Evolutionary conservation across 2,797 vertebrate genomes (phyloP).

Genomic region (Helarctos malayanus): DNA sequence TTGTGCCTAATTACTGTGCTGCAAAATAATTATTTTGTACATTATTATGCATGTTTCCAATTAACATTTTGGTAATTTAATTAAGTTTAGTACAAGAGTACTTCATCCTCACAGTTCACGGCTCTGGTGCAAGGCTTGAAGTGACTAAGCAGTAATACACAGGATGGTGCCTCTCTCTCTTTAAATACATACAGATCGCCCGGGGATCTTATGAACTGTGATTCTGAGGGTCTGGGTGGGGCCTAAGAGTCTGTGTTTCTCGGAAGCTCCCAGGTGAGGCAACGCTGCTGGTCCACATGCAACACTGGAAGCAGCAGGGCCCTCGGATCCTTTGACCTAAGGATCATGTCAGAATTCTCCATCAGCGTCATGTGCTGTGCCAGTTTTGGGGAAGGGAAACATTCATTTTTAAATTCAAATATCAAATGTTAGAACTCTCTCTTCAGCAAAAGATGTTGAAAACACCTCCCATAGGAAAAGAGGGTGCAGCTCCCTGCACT

Average conservation of each 20-base stretch:
- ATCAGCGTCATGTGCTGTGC: neutral
- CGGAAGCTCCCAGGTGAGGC: neutral
- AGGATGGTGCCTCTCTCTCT: neutral
- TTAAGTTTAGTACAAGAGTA: neutral
- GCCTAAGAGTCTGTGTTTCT: neutral
- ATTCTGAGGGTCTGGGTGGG: neutral
- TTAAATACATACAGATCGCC: neutral
- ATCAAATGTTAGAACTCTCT: neutral
- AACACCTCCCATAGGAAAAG: neutral
- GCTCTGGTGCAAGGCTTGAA: neutral
- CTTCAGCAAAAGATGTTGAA: neutral
- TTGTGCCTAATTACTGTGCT: neutral
- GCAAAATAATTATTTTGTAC: conserved; percentile 57
- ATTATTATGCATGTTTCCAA: conserved; percentile 23
- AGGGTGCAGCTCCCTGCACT: neutral
- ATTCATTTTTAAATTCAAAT: neutral
- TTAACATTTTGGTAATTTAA: conserved; percentile 15
- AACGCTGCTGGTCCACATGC: neutral
- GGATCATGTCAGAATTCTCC: neutral
- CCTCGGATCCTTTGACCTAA: neutral
- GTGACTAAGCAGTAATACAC: neutral
- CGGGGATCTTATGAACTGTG: neutral
- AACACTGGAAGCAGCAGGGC: neutral
- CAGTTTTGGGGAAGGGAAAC: neutral
- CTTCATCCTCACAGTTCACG: neutral